A percentile compares a stretch with the other conserved stretches of the same genome.
Conservation (phyloP, 2,888 invertebrate species). For the Cerastoderma edule region DNA sequence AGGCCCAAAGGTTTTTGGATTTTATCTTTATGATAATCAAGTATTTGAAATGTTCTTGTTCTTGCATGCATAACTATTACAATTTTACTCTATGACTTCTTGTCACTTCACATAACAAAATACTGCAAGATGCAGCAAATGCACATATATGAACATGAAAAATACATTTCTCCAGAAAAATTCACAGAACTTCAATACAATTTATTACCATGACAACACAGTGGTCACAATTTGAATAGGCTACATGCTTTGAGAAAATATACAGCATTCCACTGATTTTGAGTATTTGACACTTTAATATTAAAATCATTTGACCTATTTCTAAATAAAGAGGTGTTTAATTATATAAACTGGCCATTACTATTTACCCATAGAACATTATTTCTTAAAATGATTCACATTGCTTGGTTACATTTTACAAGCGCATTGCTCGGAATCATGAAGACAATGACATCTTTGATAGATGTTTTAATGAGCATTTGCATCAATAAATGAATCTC, state of each 20-base stretch:
- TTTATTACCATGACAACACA: conserved; percentile 16
- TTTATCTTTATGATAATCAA: too few species aligned
- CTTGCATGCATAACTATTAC: conserved; percentile 17
- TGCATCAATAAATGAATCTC: too few species aligned
- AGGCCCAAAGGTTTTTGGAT: too few species aligned
- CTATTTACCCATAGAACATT: too few species aligned
- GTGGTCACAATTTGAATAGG: neutral
- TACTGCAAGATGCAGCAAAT: conserved; percentile 23
- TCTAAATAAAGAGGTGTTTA: conserved; percentile 9
- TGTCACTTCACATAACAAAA: conserved; percentile 6
- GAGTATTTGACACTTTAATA: too few species aligned
- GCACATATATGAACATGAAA: conserved; percentile 20
- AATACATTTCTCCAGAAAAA: conserved; percentile 5
- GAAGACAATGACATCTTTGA: too few species aligned
- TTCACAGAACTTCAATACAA: conserved; percentile 15
- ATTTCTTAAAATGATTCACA: too few species aligned
- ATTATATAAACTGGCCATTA: conserved; percentile 3
- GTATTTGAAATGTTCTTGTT: too few species aligned
- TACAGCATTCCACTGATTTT: too few species aligned
- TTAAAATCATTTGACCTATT: neutral
- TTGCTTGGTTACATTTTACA: too few species aligned
- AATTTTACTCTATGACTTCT: conserved; percentile 10
- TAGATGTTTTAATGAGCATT: too few species aligned
- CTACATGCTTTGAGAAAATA: conserved; percentile 4
- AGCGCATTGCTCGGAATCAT: too few species aligned